Base-by-base conservation (phyloP, 2,113 vertebrate species). In the Saccopteryx bilineata region DNA sequence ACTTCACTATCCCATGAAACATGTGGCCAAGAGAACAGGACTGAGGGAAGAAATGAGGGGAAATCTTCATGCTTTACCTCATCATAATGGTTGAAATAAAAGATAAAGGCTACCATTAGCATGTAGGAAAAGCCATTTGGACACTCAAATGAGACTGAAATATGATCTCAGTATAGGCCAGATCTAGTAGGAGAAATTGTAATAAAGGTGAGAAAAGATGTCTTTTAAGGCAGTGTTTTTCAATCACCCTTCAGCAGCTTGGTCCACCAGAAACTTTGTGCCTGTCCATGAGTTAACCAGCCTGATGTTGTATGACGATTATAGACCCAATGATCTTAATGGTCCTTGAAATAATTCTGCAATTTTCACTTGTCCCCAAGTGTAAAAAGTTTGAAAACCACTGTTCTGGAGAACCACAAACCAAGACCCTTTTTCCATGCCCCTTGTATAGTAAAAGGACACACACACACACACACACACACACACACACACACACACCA, bases 131-230 rank as follows among this genome's bases (percentile, higher is more conserved):
- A 96, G 39, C 19, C 56, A 50, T 18, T 87, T 72, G 39, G 39
- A 39, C 39, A 39, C 39, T 3, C 39, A 39, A 39, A 39, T 39
- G 39, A 39, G 39, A 39, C 39, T 39, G 39, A 39, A 39, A 91
- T 48, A 66, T 69, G 68, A 52, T 82, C 19, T 60, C 54, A 92
- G 94, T 7, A 79, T 0, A 48, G 69, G 50, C 61, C 61, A 93
- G 56, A 75, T 81, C 54, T 84, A 92, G 71, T 87, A 87, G 48
- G 24, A 63, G 86, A 93, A 71, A 92, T 14, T 87, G 23, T 56
- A 95, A 90, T 90, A 92, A 81, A 96, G 21, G 28, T n/a, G 5
- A n/a, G 72, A 54, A 81, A 89, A 93, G 3, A 94, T 81, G n/a
- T 56, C 39, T 93, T 39, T 39, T 39, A 39, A 39, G 39, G 39